These are phyloP conservation scores for Gallinago solitaria DNA, from an alignment of 2,797 vertebrate species.

Conservation along the genomic window DNA sequence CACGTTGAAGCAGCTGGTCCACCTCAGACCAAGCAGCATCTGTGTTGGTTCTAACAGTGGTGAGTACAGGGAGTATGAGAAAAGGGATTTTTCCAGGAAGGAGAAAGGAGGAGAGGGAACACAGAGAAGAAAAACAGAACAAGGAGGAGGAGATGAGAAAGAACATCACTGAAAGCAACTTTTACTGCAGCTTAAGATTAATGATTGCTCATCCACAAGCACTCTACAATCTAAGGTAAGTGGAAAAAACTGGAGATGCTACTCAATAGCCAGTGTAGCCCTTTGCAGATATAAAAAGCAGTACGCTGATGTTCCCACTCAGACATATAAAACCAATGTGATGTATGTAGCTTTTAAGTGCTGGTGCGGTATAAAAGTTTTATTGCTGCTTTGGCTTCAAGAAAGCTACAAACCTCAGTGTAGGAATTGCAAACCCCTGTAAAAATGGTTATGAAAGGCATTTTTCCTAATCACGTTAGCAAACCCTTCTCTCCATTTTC, in stretches of 20 bases:
- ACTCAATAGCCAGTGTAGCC: slow-evolving; percentile 52
- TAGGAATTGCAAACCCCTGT: slow-evolving; percentile 30
- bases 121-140: neutral
- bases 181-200: slow-evolving; percentile 46
- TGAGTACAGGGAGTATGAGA: neutral
- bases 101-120: neutral
- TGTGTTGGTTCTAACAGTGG: neutral
- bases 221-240: slow-evolving; percentile 28
- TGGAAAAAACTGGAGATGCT: slow-evolving; percentile 51
- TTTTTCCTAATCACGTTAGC: slow-evolving; percentile 57
- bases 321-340: slow-evolving; percentile 59
- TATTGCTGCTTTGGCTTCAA: slow-evolving; percentile 48
- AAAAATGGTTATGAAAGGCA: slow-evolving; percentile 57
- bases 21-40: neutral
- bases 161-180: slow-evolving; percentile 10
- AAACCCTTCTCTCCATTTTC: slow-evolving; percentile 51
- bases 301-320: slow-evolving; percentile 17
- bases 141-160: neutral
- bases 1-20: neutral
- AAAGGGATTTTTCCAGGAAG: neutral
- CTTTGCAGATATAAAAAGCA: slow-evolving; percentile 55
- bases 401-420: slow-evolving; percentile 51
- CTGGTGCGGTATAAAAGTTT: slow-evolving; percentile 56
- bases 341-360: slow-evolving; percentile 68
- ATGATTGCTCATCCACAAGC: neutral